Evolutionary conservation across 2,797 vertebrate genomes (phyloP).

Genomic region (Sebastes iracundus): DNA sequence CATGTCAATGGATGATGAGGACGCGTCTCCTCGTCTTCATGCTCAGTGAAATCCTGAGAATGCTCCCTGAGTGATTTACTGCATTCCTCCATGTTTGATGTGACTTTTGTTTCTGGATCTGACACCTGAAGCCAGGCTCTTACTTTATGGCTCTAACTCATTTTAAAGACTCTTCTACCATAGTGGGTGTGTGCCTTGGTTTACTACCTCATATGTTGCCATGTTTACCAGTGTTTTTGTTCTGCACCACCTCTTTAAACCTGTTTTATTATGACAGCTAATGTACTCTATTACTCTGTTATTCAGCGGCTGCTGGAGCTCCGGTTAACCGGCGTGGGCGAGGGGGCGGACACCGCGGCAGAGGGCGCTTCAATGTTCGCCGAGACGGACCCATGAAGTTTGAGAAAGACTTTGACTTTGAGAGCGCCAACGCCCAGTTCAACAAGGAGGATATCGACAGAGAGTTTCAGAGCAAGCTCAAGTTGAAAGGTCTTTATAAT

Average conservation of each 20-base stretch:
- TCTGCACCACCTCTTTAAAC: too few relatives aligned
- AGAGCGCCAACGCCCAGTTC: conserved; percentile 97
- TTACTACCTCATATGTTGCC: background rate
- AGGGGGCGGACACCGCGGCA: conserved; percentile 89
- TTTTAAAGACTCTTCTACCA: background rate
- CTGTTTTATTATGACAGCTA: background rate
- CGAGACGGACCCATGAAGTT: conserved; percentile 96
- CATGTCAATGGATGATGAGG: conserved; percentile 34
- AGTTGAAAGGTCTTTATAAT: conserved; percentile 90
- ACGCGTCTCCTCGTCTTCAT: background rate
- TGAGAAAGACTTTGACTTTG: conserved; percentile 98
- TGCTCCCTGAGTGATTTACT: background rate
- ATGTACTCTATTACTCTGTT: background rate
- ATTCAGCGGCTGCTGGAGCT: conserved; percentile 59
- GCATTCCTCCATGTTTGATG: conserved; percentile 34
- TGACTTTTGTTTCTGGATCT: background rate
- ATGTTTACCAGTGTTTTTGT: background rate
- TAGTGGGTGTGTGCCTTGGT: conserved; percentile 16
- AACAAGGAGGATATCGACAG: conserved; percentile 97
- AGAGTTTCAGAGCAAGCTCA: conserved; percentile 97
- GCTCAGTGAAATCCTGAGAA: background rate
- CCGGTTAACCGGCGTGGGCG: conserved; percentile 86
- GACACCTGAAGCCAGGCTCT: background rate
- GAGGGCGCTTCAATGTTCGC: conserved; percentile 92
- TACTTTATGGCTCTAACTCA: background rate